Evolutionary conservation across 92 coral and sea anemone genomes (phyloP).

Genomic region (Bergia puertoricense): DNA sequence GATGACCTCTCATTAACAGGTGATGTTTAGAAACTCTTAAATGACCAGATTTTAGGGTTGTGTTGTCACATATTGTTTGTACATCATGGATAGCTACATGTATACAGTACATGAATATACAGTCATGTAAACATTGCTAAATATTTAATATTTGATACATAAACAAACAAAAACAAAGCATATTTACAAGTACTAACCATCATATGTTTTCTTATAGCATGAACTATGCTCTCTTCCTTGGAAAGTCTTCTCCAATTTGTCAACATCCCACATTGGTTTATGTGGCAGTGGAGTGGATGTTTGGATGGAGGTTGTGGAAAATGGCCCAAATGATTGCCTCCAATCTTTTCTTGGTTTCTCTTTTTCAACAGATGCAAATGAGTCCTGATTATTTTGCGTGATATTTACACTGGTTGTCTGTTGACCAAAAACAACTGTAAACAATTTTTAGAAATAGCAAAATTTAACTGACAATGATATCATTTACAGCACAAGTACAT

Average conservation of each 20-base stretch:
- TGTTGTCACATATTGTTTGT: too few species aligned
- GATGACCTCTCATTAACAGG: too few species aligned
- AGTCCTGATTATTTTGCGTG: conserved; percentile 8
- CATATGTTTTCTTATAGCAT: background rate
- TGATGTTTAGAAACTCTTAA: too few species aligned
- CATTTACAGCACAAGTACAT: background rate
- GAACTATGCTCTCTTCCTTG: conserved; percentile 5
- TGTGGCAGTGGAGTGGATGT: conserved; percentile 26
- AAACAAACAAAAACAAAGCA: background rate
- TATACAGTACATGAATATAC: too few species aligned
- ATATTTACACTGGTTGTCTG: background rate
- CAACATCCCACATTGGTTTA: conserved; percentile 26
- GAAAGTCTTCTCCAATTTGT: conserved; percentile 15
- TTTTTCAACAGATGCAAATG: background rate
- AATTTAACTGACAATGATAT: background rate
- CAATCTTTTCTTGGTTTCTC: background rate
- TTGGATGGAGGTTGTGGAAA: background rate
- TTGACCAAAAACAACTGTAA: background rate
- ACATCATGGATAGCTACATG: too few species aligned
- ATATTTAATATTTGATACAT: too few species aligned
- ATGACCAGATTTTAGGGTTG: too few species aligned
- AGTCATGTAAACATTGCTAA: too few species aligned
- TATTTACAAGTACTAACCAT: background rate
- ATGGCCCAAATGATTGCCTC: background rate
- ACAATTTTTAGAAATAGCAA: background rate